Base-by-base conservation (phyloP, 2,113 vertebrate genomes). In the Copsychus sechellarum region DNA sequence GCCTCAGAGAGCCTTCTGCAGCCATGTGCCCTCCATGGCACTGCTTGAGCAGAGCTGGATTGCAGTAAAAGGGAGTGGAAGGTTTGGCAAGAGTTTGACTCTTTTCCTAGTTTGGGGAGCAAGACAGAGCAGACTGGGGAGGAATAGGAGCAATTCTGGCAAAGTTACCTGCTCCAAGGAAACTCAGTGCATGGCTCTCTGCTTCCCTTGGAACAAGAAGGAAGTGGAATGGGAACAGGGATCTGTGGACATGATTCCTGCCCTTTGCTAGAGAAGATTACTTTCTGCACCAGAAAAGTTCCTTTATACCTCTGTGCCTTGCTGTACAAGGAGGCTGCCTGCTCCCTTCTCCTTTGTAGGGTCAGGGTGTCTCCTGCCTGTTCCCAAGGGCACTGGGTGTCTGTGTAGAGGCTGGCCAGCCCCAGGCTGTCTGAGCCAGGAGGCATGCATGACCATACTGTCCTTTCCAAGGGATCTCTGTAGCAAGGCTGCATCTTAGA, bases 1-100 rank as follows among this genome's bases (percentile, higher is more conserved):
- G 45, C 26, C 1, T 1, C 14, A 8, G 21, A 24, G n/a, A 78
- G 43, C 40, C 18, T 92, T 85, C n/a, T 73, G 54, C 45, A 81
- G 82, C 31, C 34, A 22, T 0, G 0, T 58, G 61, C 25, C 11
- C 16, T 69, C 48, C 6, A 2, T 12, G 8, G 36, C 2, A 0
- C 70, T 95, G 78, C 70, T 61, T 60, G 31, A 57, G 48, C 70
- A 85, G 48, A 28, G 58, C 56, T 71, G 69, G 26, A 51, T 33
- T 76, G 48, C 65, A 34, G 15, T 57, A 57, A 79, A 76, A 82
- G 22, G 9, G 7, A 6, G 2, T 60, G 40, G 48, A 40, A 69
- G 14, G 13, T 94, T 53, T 94, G 50, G 31, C 85, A 65, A 60
- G 57, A 94, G n/a, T 7, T 17, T 67, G 34, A 31, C 48, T 84